Evolutionary conservation across 2,888 invertebrate species (phyloP).

Genomic region (Ctena decussata): DNA sequence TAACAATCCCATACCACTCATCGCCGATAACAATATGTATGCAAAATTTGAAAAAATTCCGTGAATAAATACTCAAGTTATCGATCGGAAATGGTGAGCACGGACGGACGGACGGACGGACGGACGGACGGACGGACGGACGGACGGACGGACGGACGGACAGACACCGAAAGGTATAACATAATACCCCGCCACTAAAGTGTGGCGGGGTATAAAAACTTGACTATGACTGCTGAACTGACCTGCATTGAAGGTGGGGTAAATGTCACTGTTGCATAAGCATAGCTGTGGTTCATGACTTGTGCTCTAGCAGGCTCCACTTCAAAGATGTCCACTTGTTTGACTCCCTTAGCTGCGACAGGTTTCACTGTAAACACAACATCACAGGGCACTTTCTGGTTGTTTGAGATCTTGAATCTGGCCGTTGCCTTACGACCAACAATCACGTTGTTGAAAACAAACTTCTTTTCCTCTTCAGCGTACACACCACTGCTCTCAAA

Average conservation of each 20-base stretch:
- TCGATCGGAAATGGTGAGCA: too few relatives aligned
- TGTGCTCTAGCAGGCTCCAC: slow-evolving; percentile 85
- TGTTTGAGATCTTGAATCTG: slow-evolving; percentile 86
- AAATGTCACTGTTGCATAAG: slow-evolving; percentile 86
- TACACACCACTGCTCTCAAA: slow-evolving; percentile 84
- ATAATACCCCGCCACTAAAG: too few relatives aligned
- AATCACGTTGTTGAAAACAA: slow-evolving; percentile 87
- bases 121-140: too few relatives aligned
- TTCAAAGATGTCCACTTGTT: slow-evolving; percentile 85
- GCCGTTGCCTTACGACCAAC: slow-evolving; percentile 86
- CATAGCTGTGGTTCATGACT: slow-evolving; percentile 85
- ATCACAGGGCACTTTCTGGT: slow-evolving; percentile 86
- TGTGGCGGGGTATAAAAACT: too few relatives aligned
- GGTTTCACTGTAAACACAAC: slow-evolving; percentile 84
- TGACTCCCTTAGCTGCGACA: slow-evolving; percentile 73
- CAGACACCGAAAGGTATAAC: too few relatives aligned
- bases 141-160: too few relatives aligned
- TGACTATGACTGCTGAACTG: too few relatives aligned
- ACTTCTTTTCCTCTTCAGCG: slow-evolving; percentile 86
- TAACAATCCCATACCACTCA: too few relatives aligned
- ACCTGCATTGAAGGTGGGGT: slow-evolving; percentile 87
- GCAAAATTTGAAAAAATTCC: too few relatives aligned
- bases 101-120: too few relatives aligned
- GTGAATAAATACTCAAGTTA: too few relatives aligned
- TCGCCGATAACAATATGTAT: too few relatives aligned